A percentile compares a stretch with the other conserved stretches of the same genome.
These are phyloP conservation scores for Pheosia tremula DNA, from an alignment of 2,888 invertebrate species.

Conservation along the genomic window DNA sequence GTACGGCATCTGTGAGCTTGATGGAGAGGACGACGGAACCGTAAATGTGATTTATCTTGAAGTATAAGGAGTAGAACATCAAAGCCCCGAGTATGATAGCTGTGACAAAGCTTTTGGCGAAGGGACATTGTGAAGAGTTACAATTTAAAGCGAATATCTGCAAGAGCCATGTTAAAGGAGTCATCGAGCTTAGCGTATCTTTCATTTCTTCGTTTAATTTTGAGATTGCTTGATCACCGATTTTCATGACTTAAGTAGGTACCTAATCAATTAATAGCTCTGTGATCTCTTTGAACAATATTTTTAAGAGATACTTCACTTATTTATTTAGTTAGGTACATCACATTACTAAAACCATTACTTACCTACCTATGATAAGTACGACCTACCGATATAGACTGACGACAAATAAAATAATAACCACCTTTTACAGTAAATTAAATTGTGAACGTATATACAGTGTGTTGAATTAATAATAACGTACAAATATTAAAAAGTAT, in stretches of 20 bases:
- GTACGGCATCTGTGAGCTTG: constrained; percentile 57
- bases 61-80: constrained; percentile 48
- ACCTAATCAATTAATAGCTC: not conserved
- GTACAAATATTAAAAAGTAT: no score
- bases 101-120: constrained; percentile 32
- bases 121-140: constrained; percentile 22
- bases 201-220: constrained; percentile 7
- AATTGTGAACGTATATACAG: constrained; percentile 7
- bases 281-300: not conserved
- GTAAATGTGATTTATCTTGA: constrained; percentile 51
- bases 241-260: constrained; percentile 21
- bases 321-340: constrained; percentile 3
- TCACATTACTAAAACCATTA: constrained; percentile 1
- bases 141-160: constrained; percentile 56
- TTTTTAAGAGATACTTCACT: not conserved
- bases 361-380: not conserved
- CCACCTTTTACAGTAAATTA: constrained; percentile 6
- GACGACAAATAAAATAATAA: constrained; percentile 1
- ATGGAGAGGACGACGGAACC: constrained; percentile 48
- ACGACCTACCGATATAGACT: not conserved
- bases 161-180: constrained; percentile 48
- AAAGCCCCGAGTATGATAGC: constrained; percentile 42
- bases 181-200: constrained; percentile 39
- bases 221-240: constrained; percentile 20
- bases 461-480: not conserved